Evolutionary conservation across 2,797 vertebrate genomes (phyloP), one percentile per base, ranked within the genome.

Genomic region (Oreonectes daqikongensis): DNA sequence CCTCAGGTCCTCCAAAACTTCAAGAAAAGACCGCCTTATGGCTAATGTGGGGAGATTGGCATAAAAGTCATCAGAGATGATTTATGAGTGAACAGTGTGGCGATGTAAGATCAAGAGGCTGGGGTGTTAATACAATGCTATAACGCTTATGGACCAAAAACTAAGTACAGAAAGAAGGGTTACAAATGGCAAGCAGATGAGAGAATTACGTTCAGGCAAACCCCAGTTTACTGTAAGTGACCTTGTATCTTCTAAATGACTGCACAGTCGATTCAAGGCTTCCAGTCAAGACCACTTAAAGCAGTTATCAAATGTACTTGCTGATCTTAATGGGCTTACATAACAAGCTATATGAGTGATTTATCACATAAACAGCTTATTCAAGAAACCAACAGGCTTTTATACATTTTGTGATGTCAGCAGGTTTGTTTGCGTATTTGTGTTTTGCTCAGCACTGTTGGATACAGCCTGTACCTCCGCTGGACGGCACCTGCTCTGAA

Each of bases 21-120:
- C 64, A 75, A 68, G 52, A 35, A 48, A 75, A 61, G 40, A 24
- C 7, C n/a, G 17, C 6, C 69, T 77, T 77, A 77, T 70, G 67
- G 46, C 55, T 42, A n/a, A 30, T 52, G 59, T 63, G 30, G 17
- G 60, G 40, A 77, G 24, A 60, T 61, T 69, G 60, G 15, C 22
- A 63, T 35, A 57, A 77, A 77, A 55, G 67, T 77, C 66, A 63
- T 35, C 2, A 3, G 46, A 8, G 22, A 24, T 52, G 46, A 77
- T 77, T 70, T 77, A 77, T 63, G 57, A 63, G 32, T 20, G 32
- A 44, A 53, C 32, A 42, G 55, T 69, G 28, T 42, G 22, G 75
- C 28, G 32, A 52, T 40, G 44, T 44, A 30, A 76, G 67, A 77
- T 28, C 17, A 42, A 63, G 17, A 17, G 17, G 38, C 15, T 38